Base-by-base conservation (phyloP, 1,140 invertebrate genomes). In the Andricus grossulariae region DNA sequence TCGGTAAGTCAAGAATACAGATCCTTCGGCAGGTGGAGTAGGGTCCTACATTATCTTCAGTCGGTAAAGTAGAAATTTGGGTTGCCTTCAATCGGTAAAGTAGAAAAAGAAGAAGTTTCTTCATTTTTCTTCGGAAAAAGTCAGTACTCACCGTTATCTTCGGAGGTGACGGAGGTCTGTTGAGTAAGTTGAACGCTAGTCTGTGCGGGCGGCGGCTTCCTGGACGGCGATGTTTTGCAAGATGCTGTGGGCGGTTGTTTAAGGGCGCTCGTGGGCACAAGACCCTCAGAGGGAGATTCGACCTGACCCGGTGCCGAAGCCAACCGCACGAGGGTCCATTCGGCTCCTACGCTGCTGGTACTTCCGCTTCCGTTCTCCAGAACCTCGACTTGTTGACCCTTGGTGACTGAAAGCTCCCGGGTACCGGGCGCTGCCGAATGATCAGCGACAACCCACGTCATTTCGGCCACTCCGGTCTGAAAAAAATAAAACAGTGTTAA, bases 341-440 rank as follows among this genome's bases (percentile, higher is more conserved):
- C 90, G 1, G 77, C 89, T 79, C 84, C 76, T 16, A 54, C 21
- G n/a, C 76, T 78, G n/a, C 60, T 85, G 82, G 76, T 86, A 75
- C 80, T 76, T 19, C 75, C 80, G 51, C 83, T 74, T 54, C 88
- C 89, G 57, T 94, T 92, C 84, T 98, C 97, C 71, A 98, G 88
- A 72, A 98, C 95, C 87, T 98, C 97, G 60, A 98, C 97, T 90
- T 98, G 97, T 90, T 98, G 97, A 12, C 96, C 96, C 86, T 97
- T 97, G 57, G 90, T 92, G 11, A 98, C 96, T 25, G 93, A 94
- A 77, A 97, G 87, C 88, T 97, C 96, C 50, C 94, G 94, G 15
- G 94, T 90, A 73, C 94, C 94, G 3, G 93, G 90, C 5, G 94
- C 88, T 13, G 96, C 95, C n/a, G 92, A 92, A 87, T 96, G 95